Conservation (phyloP, 2,888 invertebrate species). For the Ceraclea dissimilis region DNA sequence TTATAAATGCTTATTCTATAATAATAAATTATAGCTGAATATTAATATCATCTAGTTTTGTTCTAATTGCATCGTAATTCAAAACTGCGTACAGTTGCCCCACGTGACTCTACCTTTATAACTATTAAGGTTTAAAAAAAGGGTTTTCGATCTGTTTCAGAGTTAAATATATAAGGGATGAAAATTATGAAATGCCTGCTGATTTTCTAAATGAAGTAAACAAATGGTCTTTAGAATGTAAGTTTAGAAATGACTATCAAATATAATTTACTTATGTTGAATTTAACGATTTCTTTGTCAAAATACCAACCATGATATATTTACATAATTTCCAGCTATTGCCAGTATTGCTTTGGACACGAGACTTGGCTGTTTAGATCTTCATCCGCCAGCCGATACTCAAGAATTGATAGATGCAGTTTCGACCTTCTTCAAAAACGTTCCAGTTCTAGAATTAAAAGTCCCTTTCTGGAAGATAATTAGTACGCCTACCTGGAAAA, state of each 20-base stretch:
- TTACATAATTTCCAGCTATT: constrained; percentile 42
- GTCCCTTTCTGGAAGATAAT: constrained; percentile 62
- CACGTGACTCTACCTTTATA: too few relatives aligned
- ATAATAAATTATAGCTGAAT: too few relatives aligned
- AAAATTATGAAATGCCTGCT: constrained; percentile 51
- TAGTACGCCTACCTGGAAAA: constrained; percentile 53
- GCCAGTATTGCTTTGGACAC: constrained; percentile 60
- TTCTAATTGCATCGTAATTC: too few relatives aligned
- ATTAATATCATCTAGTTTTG: too few relatives aligned
- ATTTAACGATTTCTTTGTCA: background rate
- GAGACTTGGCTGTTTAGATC: constrained; percentile 55
- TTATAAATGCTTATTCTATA: too few relatives aligned
- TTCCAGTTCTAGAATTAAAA: constrained; percentile 55
- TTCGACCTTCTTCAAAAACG: constrained; percentile 57
- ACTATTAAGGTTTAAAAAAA: too few relatives aligned
- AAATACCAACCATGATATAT: background rate
- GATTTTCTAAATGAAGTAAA: constrained; percentile 66
- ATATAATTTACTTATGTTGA: background rate
- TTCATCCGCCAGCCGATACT: constrained; percentile 46
- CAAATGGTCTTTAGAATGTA: constrained; percentile 76
- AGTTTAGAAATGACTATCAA: constrained; percentile 33
- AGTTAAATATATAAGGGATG: constrained; percentile 48
- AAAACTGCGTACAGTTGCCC: too few relatives aligned
- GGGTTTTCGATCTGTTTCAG: constrained; percentile 39
- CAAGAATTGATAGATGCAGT: constrained; percentile 60